Evolutionary conservation across 1,140 invertebrate species (phyloP).

Genomic region (Panagrolaimus sp.): DNA sequence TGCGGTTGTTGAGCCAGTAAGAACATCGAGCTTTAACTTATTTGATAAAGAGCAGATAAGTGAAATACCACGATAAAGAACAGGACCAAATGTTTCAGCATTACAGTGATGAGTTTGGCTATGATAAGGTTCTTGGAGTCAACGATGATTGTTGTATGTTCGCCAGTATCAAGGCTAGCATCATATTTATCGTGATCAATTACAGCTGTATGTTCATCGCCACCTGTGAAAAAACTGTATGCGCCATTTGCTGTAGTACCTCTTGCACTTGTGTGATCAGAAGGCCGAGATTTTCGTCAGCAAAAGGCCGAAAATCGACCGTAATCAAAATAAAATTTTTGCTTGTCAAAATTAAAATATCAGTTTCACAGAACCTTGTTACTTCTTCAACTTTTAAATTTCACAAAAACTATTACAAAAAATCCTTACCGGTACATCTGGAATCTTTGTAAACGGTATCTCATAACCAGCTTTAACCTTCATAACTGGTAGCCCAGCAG

Average conservation of each 20-base stretch:
- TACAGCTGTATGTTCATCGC: conserved; percentile 85
- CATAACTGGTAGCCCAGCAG: conserved; percentile 69
- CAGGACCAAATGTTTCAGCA: conserved; percentile 60
- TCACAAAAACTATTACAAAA: too few species aligned
- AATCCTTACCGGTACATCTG: conserved; percentile 61
- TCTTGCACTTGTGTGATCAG: too few species aligned
- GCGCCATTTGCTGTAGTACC: too few species aligned
- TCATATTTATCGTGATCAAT: conserved; percentile 65
- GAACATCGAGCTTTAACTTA: conserved; percentile 80
- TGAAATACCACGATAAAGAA: conserved; percentile 66
- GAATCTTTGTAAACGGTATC: conserved; percentile 72
- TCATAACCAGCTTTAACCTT: conserved; percentile 72
- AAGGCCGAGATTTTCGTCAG: too few species aligned
- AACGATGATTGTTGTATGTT: conserved; percentile 86
- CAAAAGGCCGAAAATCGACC: too few species aligned
- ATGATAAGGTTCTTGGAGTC: conserved; percentile 74
- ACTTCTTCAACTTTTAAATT: too few species aligned
- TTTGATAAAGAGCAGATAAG: conserved; percentile 86
- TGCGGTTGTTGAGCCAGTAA: conserved; percentile 83
- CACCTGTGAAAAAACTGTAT: too few species aligned
- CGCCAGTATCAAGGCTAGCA: conserved; percentile 60
- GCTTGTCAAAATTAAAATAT: too few species aligned
- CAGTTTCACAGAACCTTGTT: too few species aligned
- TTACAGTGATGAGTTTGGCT: conserved; percentile 48
- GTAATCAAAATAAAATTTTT: too few species aligned